Evolutionary conservation across 2,888 invertebrate species (phyloP).

Genomic region (Drosophila kambysellisi): DNA sequence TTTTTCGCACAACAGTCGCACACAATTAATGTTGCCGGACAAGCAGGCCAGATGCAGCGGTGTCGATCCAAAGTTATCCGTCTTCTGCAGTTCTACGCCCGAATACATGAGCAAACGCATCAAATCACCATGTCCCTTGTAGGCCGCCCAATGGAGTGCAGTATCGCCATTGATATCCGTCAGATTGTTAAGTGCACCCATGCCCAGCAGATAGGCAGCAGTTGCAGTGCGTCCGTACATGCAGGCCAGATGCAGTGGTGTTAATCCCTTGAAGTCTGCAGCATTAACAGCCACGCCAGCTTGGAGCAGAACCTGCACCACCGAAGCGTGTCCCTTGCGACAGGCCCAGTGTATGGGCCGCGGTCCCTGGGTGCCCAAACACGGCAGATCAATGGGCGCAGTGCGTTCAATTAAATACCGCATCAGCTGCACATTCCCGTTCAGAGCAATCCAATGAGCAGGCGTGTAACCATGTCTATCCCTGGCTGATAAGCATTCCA

Average conservation of each 20-base stretch:
- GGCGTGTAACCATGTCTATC: constrained; percentile 97
- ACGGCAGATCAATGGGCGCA: constrained; percentile 94
- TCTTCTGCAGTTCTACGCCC: constrained; percentile 94
- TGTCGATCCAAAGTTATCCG: constrained; percentile 96
- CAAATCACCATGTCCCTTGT: constrained; percentile 95
- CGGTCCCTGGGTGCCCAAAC: constrained; percentile 91
- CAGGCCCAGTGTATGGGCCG: constrained; percentile 98
- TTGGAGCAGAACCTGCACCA: constrained; percentile 91
- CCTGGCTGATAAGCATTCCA: constrained; percentile 91
- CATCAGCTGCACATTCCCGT: constrained; percentile 96
- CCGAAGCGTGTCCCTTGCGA: constrained; percentile 95
- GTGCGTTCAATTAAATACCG: constrained; percentile 93
- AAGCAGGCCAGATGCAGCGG: constrained; percentile 95
- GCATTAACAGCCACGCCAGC: constrained; percentile 95
- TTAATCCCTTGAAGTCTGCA: constrained; percentile 93
- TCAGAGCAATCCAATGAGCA: constrained; percentile 94
- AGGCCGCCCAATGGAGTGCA: constrained; percentile 97
- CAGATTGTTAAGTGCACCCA: constrained; percentile 93
- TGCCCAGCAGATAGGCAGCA: constrained; percentile 95
- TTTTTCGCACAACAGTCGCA: constrained; percentile 95
- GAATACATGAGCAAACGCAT: constrained; percentile 95
- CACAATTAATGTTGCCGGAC: constrained; percentile 94
- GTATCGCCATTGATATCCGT: constrained; percentile 97
- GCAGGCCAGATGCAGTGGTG: constrained; percentile 95
- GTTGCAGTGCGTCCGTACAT: constrained; percentile 97